Base-by-base conservation (phyloP, 2,113 vertebrate genomes). In the Monopterus albus region DNA sequence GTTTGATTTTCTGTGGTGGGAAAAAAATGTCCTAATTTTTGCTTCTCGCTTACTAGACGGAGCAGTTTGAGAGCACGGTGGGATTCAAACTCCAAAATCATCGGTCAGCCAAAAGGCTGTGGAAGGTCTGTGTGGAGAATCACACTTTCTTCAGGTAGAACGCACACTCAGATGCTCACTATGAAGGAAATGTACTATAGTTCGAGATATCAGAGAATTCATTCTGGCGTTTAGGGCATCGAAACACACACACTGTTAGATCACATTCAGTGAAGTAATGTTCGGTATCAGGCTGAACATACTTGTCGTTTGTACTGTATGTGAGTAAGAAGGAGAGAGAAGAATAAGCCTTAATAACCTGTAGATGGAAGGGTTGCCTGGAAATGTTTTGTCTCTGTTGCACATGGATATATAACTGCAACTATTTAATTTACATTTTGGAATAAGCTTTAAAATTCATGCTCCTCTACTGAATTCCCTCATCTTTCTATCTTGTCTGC, bases 71-170 rank as follows among this genome's bases (percentile, higher is more conserved):
- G 91, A 99, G 96, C 85, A 98, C 96, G 15, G 98, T 99, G 86
- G 97, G 98, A 50, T 99, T 99, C 87, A 99, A 99, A 86, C 91
- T 99, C 64, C 95, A 96, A 87, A 98, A 97, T 82, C 96, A 98
- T 75, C 95, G 96, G 7, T 94, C 96, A 28, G 97, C 98, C 38
- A 99, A 99, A 89, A 93, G 92, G 74, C 92, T 99, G 78, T 99
- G 98, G 98, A 99, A 99, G 76, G 97, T 98, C 68, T 99, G 97
- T 15, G 97, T 99, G 91, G 98, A 99, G 69, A 96, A 99, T 83
- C 98, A 99, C 91, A 98, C 96, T 78, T 99, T 99, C 87, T 99
- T 97, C 92, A 98, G 98, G 98, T 99, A 94, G 86, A 39, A 6
- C 13, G 46, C 38, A 56, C 28, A 9, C n/a, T 46, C 3, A 15